Evolutionary conservation across 1,140 invertebrate species (phyloP), one percentile per base, ranked within the genome.

Genomic region (Ooceraea biroi): DNA sequence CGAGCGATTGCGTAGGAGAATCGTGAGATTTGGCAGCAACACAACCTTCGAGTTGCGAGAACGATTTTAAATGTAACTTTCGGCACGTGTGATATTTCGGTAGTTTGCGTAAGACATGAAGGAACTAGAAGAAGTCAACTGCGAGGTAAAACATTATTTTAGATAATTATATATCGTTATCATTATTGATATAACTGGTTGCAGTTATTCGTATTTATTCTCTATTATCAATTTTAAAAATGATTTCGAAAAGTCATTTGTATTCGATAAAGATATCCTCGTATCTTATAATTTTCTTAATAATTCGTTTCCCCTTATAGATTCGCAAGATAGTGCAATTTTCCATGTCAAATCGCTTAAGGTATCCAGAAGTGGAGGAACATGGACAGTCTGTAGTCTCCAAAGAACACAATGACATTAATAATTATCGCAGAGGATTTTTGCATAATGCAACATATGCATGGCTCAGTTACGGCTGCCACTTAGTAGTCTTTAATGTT

Each of bases 391-490:
- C 57, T 8, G n/a, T 61, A n/a, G 63, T 63, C 46, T 58, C 76
- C 5, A 76, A 63, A 27, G 52, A 55, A 0, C 73, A 87, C n/a
- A 80, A 87, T 11, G 65, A 50, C 17, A 61, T 30, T 52, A 85
- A 78, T 41, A 25, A 66, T 58, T 63, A 12, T 17, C 68, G 66
- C 17, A 94, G 94, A 78, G 92, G 91, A 7, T 93, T 94, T 84
- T 84, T 94, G 19, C 87, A 90, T 10, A 89, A 91, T 78, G 90
- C 83, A 1, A 88, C 90, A 19, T 93, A 94, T 77, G 94, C 92
- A 4, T 96, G 95, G 95, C 61, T 95, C 4, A 93, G 92, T 80
- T 89, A 90, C 60, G 94, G 93, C n/a, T 88, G 93, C 4, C 88
- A 88, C 44, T 89, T 96, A 25, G 90, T 95, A 77, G 93, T 96